phyloP scores from a whole-genome alignment of 2,113 vertebrate species.

The Tursiops truncatus region DNA sequence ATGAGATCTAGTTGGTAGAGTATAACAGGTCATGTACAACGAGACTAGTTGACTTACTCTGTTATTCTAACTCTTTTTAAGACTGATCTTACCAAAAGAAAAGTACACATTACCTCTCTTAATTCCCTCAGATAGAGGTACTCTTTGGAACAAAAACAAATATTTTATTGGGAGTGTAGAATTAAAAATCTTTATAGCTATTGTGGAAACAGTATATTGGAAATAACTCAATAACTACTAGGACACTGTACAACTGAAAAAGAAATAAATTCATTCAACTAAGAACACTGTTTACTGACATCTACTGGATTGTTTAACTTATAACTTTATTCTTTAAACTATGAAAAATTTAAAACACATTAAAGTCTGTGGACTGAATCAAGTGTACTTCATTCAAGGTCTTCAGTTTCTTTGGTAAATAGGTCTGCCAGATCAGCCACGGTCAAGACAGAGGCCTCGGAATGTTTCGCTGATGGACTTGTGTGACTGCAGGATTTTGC shows the following conservation, averaged over 20 bases:
- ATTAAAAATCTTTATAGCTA: slow-evolving; percentile 77
- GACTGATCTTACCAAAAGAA: slow-evolving; percentile 35
- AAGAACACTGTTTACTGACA: slow-evolving; percentile 45
- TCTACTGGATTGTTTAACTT: slow-evolving; percentile 59
- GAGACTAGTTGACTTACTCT: slow-evolving; percentile 56
- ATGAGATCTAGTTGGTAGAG: slow-evolving; percentile 73
- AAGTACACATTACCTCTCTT: slow-evolving; percentile 53
- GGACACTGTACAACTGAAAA: slow-evolving; percentile 55
- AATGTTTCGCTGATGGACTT: slow-evolving; percentile 92
- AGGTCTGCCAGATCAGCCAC: slow-evolving; percentile 96
- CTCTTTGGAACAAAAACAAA: slow-evolving; percentile 80
- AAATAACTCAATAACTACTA: slow-evolving; percentile 49
- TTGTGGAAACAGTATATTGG: slow-evolving; percentile 65
- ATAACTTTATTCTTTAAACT: slow-evolving; percentile 50
- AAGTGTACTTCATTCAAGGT: slow-evolving; percentile 86
- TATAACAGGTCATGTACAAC: slow-evolving; percentile 72
- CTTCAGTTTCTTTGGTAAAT: slow-evolving; percentile 93
- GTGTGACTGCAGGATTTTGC: slow-evolving; percentile 87
- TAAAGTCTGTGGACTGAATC: background rate
- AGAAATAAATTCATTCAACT: slow-evolving; percentile 41
- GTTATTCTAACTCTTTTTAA: slow-evolving; percentile 52
- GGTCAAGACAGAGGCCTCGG: slow-evolving; percentile 95
- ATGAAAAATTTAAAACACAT: background rate
- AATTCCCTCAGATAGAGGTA: slow-evolving; percentile 56
- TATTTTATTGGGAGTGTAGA: slow-evolving; percentile 74